Base-by-base conservation (phyloP, 2,113 vertebrate genomes). In the Psittacula cyanocephala region DNA sequence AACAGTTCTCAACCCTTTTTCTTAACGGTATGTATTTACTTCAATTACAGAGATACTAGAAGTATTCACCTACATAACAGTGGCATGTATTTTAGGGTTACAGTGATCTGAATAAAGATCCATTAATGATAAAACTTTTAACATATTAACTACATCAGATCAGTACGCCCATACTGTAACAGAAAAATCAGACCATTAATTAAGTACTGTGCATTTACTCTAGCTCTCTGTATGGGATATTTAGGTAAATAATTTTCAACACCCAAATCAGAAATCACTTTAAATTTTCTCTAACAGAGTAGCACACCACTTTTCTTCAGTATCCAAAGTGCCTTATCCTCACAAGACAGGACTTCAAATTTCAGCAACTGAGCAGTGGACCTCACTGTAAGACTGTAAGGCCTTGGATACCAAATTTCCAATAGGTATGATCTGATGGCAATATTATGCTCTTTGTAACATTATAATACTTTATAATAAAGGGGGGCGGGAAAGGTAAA, bases 371-470 rank as follows among this genome's bases (percentile, higher is more conserved):
- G 53, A 86, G 50, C 37, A 69, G 23, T 12, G 10, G 14, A 44
- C 50, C 25, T 86, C 59, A 9, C n/a, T 24, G 0, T 9, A 44
- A 59, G 33, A n/a, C 0, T 52, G 11, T 60, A n/a, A n/a, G 25
- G 28, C 18, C 22, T 77, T 33, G 57, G 4, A 47, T 62, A 57
- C 64, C 9, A 49, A 39, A 27, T 20, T 70, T 41, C 15, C 43
- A 59, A 75, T 31, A 90, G 74, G 63, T 3, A 5, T 20, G 24
- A 69, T 47, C 17, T 65, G 57, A 71, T 0, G 2, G 19, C 10
- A 81, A 23, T 55, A 76, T 19, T 44, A 39, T 27, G n/a, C 22
- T 52, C 13, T 67, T 62, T 72, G 27, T 29, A 39, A 44, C 17
- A 47, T 31, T 33, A n/a, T 5, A 82, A 11, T 18, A 89, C 37